Evolutionary conservation across 2,888 invertebrate species (phyloP), one percentile per base, ranked within the genome.

Genomic region (Chrysotoxum bicinctum): DNA sequence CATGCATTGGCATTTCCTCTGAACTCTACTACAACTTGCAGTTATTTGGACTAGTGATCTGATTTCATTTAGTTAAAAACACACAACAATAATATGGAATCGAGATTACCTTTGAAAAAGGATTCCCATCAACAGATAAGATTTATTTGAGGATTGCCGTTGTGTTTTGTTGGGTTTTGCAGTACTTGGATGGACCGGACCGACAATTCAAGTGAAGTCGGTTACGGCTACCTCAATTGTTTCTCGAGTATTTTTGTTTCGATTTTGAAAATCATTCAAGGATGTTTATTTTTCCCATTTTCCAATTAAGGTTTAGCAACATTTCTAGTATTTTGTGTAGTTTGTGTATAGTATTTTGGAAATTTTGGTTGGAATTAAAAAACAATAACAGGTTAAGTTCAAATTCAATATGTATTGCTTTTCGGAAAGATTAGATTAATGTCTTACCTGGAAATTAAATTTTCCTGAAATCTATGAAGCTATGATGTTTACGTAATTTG

Each of bases 21-120:
- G n/a, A n/a, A n/a, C n/a, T n/a, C n/a, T n/a, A n/a, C n/a, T n/a
- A n/a, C n/a, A n/a, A n/a, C 35, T 32, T 21, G 50, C 50, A 50
- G 21, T 12, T 48, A 50, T 50, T 50, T 50, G 16, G 19, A 56
- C 3, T 23, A 35, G 40, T 40, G 21, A 32, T 16, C 5, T 64
- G 19, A 70, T 37, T 54, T 50, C 56, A 26, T 19, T 64, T 62
- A 64, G 43, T 12, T 35, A 35, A 37, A 56, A 37, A 58, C 32
- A 58, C 35, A 58, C 14, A 56, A 54, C 56, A 58, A 58, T 21
- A 54, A 56, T 30, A 48, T 37, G 32, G 8, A 30, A 58, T 58
- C 21, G 35, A 37, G 35, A 35, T 19, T 19, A 30, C 1, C 35
- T 58, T 3, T n/a, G 0, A 30, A 21, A 21, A 58, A 54, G 16